Percentiles rank a stretch among this genome's conserved stretches.
Conservation (phyloP, 1,140 invertebrate species). For the Zaprionus kolodkinae region DNA sequence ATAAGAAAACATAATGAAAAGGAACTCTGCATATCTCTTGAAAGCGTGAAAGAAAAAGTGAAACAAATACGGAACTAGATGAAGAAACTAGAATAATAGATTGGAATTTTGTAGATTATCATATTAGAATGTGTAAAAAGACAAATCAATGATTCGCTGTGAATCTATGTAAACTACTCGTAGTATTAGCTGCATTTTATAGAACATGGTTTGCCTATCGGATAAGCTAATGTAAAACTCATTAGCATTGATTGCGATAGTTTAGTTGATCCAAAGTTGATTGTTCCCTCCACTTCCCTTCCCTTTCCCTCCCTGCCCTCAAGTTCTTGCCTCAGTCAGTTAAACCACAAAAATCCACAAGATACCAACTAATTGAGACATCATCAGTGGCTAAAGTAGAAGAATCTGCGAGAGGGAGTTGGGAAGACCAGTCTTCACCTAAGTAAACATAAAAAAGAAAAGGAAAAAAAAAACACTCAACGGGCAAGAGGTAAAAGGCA, state of each 20-base stretch:
- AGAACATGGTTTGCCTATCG: conserved; percentile 8
- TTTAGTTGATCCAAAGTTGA: conserved; percentile 8
- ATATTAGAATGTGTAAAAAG: not conserved
- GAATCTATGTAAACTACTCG: not conserved
- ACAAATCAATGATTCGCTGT: no score
- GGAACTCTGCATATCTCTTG: not conserved
- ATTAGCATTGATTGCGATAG: conserved; percentile 17
- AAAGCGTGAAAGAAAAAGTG: conserved; percentile 2
- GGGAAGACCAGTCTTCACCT: conserved; percentile 19
- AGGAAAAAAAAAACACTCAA: conserved; percentile 9
- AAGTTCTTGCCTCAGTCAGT: not conserved
- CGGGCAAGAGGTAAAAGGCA: conserved; percentile 45
- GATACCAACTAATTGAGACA: conserved; percentile 75
- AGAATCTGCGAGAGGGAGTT: conserved; percentile 4
- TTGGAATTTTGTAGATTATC: not conserved
- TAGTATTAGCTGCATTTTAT: not conserved
- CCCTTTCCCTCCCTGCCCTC: no score
- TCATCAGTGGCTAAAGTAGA: conserved; percentile 44
- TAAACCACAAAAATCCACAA: conserved; percentile 65
- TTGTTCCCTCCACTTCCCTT: not conserved
- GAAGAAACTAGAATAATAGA: not conserved
- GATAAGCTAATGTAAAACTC: conserved; percentile 22
- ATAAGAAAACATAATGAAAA: not conserved
- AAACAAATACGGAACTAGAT: not conserved
- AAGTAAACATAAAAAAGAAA: conserved; percentile 43